Base-by-base conservation (phyloP, 2,888 invertebrate species). In the Chydorus sphaericus region DNA sequence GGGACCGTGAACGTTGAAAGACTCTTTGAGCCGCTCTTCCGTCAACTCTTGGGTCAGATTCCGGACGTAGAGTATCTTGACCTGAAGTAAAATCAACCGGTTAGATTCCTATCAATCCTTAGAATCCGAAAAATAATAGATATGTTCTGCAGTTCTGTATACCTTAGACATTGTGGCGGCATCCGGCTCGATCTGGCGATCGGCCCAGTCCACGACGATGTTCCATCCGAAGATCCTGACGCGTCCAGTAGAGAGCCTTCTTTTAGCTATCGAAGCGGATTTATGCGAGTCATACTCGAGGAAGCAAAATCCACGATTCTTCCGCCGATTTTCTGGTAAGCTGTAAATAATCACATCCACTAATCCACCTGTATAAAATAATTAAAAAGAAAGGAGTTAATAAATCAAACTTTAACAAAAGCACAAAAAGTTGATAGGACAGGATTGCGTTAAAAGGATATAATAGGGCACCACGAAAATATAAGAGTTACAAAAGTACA, bases 141-240 rank as follows among this genome's bases (percentile, higher is more conserved):
- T n/a, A n/a, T n/a, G n/a, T n/a, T n/a, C n/a, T n/a, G n/a, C n/a
- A n/a, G n/a, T n/a, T n/a, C n/a, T 20, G 5, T 72, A 71, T 66
- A 85, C 86, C 85, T 97, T 96, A 66, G 92, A 85, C 97, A 98
- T 98, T 59, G 93, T 94, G 73, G 92, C 92, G 74, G 92, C 91
- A 73, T 97, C 96, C 38, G 97, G 97, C 73, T 98, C 97, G 69
- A 97, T 97, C 74, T 97, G 94, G 58, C 97, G 96, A 76, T 98
- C 98, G 57, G 98, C 98, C 98, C 98, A 98, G 74, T 98, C 97
- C 64, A 97, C 97, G 73, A 97, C 96, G 70, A 98, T 92, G 80
- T 98, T 96, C 80, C 94, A 93, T 75, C 92, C 92, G 94, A 96
- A 98, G 62, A 85, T 91, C 78, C 92, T 92, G 73, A 90, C 86